Base-by-base conservation (phyloP, 2,113 vertebrate species). In the Ophthalmolycus amberensis region DNA sequence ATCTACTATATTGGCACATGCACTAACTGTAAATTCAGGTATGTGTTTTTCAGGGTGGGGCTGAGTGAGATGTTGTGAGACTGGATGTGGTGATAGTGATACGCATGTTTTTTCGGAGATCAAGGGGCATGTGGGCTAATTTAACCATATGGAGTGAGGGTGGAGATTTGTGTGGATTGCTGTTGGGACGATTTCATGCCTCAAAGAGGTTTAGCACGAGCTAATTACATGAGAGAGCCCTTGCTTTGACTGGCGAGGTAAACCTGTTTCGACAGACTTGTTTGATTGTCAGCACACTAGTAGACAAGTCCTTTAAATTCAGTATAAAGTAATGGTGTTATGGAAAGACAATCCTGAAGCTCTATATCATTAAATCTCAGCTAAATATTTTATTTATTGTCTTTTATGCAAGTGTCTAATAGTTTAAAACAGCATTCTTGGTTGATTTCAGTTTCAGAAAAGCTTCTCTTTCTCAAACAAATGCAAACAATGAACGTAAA, bases 171-270 rank as follows among this genome's bases (percentile, higher is more conserved):
- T 79, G 68, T 71, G 82, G 89, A 88, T 92, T 88, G 83, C 86
- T 79, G 77, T 83, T 65, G 71, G 84, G 79, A 50, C 76, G 89
- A 90, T 89, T 90, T 87, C 67, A 77, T 64, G 64, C 52, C 85
- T 89, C 79, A 81, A 89, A 94, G 89, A 91, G 94, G 90, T 92
- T 94, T 94, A 93, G 73, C 59, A 34, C 59, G 50, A 71, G 66
- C 85, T 94, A 91, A 95, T 94, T 92, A 93, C 92, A 87, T 90
- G 86, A 79, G 83, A 78, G 71, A 82, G 62, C 60, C 75, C 80
- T 66, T 85, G 72, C 67, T 83, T 79, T 73, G 66, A 63, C 59
- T 70, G 76, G 40, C 60, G 22, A 37, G 64, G 77, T 84, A 77
- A 85, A 85, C 84, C 46, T 87, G 72, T 69, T 84, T 85, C 77